Base-by-base conservation (phyloP, 2,797 vertebrate species). In the Sebastes oblongus region DNA sequence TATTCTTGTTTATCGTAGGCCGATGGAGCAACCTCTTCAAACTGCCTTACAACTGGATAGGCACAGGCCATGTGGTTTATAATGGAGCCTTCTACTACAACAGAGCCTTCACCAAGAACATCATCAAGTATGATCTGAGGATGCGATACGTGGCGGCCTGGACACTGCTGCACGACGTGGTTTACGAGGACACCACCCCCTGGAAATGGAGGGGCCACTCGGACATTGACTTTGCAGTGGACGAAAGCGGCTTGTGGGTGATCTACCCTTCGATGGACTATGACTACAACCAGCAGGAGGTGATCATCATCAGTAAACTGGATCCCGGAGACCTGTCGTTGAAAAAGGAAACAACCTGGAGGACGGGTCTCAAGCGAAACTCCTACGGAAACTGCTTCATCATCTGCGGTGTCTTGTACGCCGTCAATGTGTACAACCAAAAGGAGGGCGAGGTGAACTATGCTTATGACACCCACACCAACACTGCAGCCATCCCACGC, bases 121-220 rank as follows among this genome's bases (percentile, higher is more conserved):
- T 99, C 92, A 99, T 99, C 93, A 99, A 99, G 89, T 99, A 99
- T 0, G 97, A 99, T 88, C 93, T 99, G 91, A 96, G 94, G 78
- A 97, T 98, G 95, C 97, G 98, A 22, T 99, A 97, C 0, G 98
- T 99, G 86, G 97, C 97, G 0, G 96, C 97, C 78, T 99, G 98
- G 98, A 97, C 97, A 0, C 95, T 96, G 77, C 95, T 99, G 75
- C 98, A 97, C 0, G 98, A 98, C 0, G 98, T 97, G 54, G 96
- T 99, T 11, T 99, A 99, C 0, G 97, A 99, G 89, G 98, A 98
- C 93, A 97, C 97, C 7, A 98, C 97, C 0, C 98, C 98, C 12
- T 99, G 98, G 98, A 99, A 99, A 87, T 99, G 98, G 98, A 96
- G 96, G 16, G 98, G 98, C 59, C 98, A 99, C 93, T 99, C 98